Base-by-base conservation (phyloP, 2,113 vertebrate genomes). In the Aegithalos caudatus region DNA sequence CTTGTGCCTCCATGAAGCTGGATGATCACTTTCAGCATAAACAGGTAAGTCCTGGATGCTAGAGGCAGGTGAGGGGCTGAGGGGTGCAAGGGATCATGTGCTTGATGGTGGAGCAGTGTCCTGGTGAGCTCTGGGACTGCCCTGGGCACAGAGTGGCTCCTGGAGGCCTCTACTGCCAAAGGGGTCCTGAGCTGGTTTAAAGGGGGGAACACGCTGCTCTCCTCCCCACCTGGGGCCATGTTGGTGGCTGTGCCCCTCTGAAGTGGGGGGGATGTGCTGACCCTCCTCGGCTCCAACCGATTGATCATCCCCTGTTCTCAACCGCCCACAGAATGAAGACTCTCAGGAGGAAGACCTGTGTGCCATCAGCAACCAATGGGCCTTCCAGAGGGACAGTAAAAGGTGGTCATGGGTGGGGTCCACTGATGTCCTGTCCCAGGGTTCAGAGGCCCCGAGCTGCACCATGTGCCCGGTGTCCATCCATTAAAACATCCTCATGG, bases 21-120 rank as follows among this genome's bases (percentile, higher is more conserved):
- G 98, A 98, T 94, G 98, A 98, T 77, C 98, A 97, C 95, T 98
- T 98, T 97, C 98, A 98, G 92, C 96, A 92, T 97, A 99, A 99
- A 72, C 98, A 98, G 98, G 98, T 98, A 37, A 37, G 88, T 74
- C 17, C 23, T 22, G 58, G 47, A 14, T 1, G 4, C 24, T 21
- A 0, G 2, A 47, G 57, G 56, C 70, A 54, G 9, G 33, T 5
- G 14, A 16, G 23, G 44, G 80, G n/a, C 38, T 12, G n/a, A 35
- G 64, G 17, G 45, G 37, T 6, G 3, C 0, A 7, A 19, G 73
- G 31, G 11, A 38, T 29, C 1, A 19, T 1, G 19, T 21, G 17
- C 7, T 18, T 0, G 0, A 9, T 8, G 35, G 16, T 31, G 44
- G 40, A 10, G 14, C 66, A 50, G 35, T 14, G 18, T 1, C 8